Percentiles rank a stretch among this genome's conserved stretches.
Conservation (phyloP, 2,888 invertebrate genomes). For the Trachelus stipa region DNA sequence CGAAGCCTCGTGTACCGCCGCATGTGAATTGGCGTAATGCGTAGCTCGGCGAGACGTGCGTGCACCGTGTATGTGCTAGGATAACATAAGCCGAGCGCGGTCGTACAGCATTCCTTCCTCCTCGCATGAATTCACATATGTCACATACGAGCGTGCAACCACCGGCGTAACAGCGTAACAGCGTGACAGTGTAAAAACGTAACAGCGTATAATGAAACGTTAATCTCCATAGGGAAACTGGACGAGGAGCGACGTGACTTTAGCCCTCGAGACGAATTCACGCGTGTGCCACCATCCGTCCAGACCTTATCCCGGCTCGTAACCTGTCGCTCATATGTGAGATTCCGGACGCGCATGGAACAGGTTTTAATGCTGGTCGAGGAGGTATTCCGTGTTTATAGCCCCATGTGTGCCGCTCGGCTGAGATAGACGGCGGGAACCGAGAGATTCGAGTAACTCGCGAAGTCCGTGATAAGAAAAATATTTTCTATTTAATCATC, state of each 20-base stretch:
- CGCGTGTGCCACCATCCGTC: neutral
- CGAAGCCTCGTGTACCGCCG: neutral
- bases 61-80: constrained; percentile 27
- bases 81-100: constrained; percentile 29
- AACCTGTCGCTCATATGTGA: constrained; percentile 50
- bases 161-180: constrained; percentile 1
- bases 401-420: constrained; percentile 18
- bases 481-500: too few species aligned
- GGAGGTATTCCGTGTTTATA: constrained; percentile 41
- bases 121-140: constrained; percentile 13
- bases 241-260: neutral
- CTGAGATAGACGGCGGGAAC: neutral
- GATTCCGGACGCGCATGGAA: constrained; percentile 43
- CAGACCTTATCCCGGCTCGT: constrained; percentile 20
- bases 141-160: neutral
- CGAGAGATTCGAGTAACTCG: neutral
- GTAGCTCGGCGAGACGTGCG: constrained; percentile 27
- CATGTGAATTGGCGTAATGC: neutral
- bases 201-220: constrained; percentile 3
- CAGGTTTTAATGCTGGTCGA: constrained; percentile 43
- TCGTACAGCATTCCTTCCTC: constrained; percentile 16
- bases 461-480: neutral
- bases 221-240: constrained; percentile 3
- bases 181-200: neutral
- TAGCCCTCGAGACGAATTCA: neutral